phyloP scores from a whole-genome alignment of 2,888 invertebrate species.

The Apoda limacodes region DNA sequence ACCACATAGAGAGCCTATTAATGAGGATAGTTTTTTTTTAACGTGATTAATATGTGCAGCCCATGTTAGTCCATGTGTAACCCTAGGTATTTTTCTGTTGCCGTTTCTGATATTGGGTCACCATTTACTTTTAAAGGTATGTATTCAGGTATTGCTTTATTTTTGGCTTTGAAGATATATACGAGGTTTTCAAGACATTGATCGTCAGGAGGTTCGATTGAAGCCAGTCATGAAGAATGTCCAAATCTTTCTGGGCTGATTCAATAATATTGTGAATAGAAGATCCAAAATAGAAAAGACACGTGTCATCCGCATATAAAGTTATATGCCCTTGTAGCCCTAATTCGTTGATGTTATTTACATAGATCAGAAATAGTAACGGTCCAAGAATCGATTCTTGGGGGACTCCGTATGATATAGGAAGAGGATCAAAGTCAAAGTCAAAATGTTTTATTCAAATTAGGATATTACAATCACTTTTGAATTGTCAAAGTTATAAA shows the following conservation, averaged over 20 bases:
- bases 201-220: conserved; percentile 9
- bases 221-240: conserved; percentile 13
- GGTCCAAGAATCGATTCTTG: too few species aligned
- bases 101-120: neutral
- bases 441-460: too few species aligned
- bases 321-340: conserved; percentile 1
- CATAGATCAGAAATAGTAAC: conserved; percentile 5
- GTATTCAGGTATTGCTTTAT: neutral
- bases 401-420: conserved; percentile 9
- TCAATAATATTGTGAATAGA: conserved; percentile 2
- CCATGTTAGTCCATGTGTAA: conserved; percentile 16
- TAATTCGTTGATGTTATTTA: conserved; percentile 1
- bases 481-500: too few species aligned
- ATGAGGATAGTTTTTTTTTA: conserved; percentile 12
- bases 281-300: too few species aligned
- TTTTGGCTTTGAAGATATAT: neutral
- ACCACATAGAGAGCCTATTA: too few species aligned
- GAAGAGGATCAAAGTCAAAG: too few species aligned
- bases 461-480: too few species aligned
- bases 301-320: neutral
- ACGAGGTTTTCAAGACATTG: neutral
- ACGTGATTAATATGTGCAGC: conserved; percentile 14
- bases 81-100: conserved; percentile 17
- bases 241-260: conserved; percentile 15
- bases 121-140: neutral